Base-by-base conservation (phyloP, 2,888 invertebrate genomes). In the Sminthurinus aureus region DNA sequence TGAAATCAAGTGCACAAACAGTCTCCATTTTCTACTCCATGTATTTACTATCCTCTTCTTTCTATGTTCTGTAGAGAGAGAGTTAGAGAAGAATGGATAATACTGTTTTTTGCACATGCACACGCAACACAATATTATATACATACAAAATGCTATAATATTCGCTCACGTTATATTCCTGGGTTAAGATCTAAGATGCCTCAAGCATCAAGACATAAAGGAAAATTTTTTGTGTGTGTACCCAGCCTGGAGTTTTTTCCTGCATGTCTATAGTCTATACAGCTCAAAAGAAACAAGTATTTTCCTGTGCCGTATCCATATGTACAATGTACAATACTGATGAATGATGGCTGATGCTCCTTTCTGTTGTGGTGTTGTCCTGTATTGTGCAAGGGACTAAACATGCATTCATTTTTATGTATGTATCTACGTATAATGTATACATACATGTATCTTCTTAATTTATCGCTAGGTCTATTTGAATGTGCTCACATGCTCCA, bases 1-100 rank as follows among this genome's bases (percentile, higher is more conserved):
- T 81, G 74, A 74, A 80, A 80, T 67, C 80, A 80, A 80, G 80
- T 71, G 73, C 81, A 81, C 73, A 73, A 81, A 58, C 73, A 50
- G 24, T 75, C 51, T 50, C 51, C n/a, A 75, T 75, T 51, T 50
- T 75, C 51, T 58, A 13, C 71, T 71, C 9, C 15, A 13, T 58
- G 15, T 15, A 58, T 58, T 58, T 15, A 18, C 58, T 58, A 58
- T 15, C 38, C 38, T 38, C 38, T 38, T 38, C 38, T 4, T 38
- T 38, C 38, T 6, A 38, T 38, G 6, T 1, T 6, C 1, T 38
- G 6, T 1, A 38, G 38, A 38, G 38, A 38, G 38, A 38, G 38
- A 4, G 38, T 38, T 38, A 38, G 38, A 6, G 38, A 38, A 38
- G 38, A 38, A 38, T 38, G 38, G 38, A 38, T 38, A 38, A 38